Percentiles rank a stretch among this genome's conserved stretches.
Evolutionary conservation across 1,140 invertebrate genomes (phyloP).

Genomic region (Drosophila biarmipes): DNA sequence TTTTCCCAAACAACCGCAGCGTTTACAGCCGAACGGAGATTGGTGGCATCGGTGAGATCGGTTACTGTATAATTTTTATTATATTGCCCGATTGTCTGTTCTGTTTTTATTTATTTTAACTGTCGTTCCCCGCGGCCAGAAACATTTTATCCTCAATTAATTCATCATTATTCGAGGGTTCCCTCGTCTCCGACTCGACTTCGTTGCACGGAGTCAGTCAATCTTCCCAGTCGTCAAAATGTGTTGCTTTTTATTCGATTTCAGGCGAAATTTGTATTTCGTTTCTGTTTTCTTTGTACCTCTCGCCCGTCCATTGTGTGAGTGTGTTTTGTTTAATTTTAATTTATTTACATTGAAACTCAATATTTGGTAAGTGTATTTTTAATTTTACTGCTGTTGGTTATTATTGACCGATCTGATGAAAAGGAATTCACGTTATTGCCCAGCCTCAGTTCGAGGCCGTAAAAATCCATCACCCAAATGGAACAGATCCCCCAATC

Average conservation of each 20-base stretch:
- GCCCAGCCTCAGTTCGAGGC: constrained; percentile 16
- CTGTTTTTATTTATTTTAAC: constrained; percentile 57
- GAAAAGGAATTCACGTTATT: constrained; percentile 63
- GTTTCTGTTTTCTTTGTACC: constrained; percentile 21
- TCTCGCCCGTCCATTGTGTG: constrained; percentile 16
- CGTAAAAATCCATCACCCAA: constrained; percentile 44
- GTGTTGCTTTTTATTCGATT: constrained; percentile 73
- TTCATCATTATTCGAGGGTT: constrained; percentile 76
- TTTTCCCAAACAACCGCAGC: constrained; percentile 27
- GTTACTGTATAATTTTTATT: constrained; percentile 81
- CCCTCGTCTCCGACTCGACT: constrained; percentile 32
- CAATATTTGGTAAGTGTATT: constrained; percentile 83
- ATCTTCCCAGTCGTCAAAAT: constrained; percentile 65
- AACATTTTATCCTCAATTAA: constrained; percentile 77
- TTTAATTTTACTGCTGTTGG: constrained; percentile 72
- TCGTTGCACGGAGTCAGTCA: constrained; percentile 30
- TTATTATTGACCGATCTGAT: constrained; percentile 60
- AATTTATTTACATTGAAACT: constrained; percentile 84
- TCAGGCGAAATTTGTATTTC: constrained; percentile 67
- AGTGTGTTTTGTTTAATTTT: constrained; percentile 54
- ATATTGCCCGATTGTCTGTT: constrained; percentile 60
- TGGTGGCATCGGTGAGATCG: constrained; percentile 33
- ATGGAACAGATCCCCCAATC: constrained; percentile 34
- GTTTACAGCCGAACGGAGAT: constrained; percentile 33
- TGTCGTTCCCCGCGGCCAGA: constrained; percentile 37